Conservation (phyloP, 2,797 vertebrate genomes). For the Neoniphon sammara region DNA sequence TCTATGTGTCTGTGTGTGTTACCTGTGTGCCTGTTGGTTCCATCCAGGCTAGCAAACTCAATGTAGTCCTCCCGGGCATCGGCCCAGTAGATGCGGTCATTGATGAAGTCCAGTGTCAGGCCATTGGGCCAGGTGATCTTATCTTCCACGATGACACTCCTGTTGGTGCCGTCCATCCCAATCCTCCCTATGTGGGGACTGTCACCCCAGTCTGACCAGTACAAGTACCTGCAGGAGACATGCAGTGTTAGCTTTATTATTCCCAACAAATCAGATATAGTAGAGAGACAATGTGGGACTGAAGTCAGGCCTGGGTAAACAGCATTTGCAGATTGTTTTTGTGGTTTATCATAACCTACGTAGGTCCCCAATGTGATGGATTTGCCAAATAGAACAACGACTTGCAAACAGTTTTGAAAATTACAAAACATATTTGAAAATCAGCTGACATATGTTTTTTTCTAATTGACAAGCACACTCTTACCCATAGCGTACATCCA, state of each 20-base stretch:
- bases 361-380: too few species aligned
- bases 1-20: conserved; percentile 22
- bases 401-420: too few species aligned
- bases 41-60: conserved; percentile 95
- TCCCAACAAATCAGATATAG: background rate
- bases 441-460: too few species aligned
- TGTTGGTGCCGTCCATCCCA: conserved; percentile 95
- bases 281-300: background rate
- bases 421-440: too few species aligned
- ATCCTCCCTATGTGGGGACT: conserved; percentile 95
- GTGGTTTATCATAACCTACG: too few species aligned
- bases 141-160: conserved; percentile 91
- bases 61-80: conserved; percentile 98
- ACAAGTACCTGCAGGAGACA: conserved; percentile 87
- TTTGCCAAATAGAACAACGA: too few species aligned
- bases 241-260: background rate
- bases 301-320: background rate
- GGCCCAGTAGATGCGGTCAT: conserved; percentile 97
- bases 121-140: conserved; percentile 99
- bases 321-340: background rate
- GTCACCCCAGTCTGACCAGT: conserved; percentile 99
- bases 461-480: conserved; percentile 32
- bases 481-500: conserved; percentile 96
- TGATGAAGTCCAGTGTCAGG: conserved; percentile 95
- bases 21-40: conserved; percentile 93